Conservation (phyloP, 2,797 vertebrate species). For the Cynopterus sphinx region DNA sequence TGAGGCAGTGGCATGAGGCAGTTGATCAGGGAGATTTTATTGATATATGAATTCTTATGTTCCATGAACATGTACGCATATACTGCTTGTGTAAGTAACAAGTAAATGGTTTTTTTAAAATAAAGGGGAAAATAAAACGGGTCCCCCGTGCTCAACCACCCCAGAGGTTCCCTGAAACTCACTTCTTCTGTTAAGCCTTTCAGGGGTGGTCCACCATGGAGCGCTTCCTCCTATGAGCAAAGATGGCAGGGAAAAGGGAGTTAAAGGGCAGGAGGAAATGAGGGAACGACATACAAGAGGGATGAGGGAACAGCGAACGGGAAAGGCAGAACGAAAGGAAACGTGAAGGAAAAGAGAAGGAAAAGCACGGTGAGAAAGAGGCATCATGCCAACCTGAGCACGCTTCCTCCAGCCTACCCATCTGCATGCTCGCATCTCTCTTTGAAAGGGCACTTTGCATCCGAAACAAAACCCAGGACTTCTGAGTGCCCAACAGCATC, state of each 20-base stretch:
- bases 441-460: not conserved
- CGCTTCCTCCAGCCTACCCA: rapidly evolving
- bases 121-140: not conserved
- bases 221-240: not conserved
- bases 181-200: conserved; percentile 34
- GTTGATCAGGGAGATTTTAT: not conserved
- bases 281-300: not conserved
- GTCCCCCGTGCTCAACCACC: not conserved
- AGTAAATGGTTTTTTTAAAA: not conserved
- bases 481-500: not conserved
- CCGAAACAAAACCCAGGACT: not conserved
- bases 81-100: not conserved
- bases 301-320: not conserved
- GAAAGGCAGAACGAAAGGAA: not conserved
- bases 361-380: not conserved
- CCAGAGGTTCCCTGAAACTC: not conserved
- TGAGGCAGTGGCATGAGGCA: not conserved
- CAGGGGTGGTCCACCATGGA: conserved; percentile 36
- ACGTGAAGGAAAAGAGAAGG: not conserved
- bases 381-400: rapidly evolving
- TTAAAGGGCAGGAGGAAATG: not conserved
- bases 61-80: not conserved
- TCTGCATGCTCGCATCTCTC: rapidly evolving
- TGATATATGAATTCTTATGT: not conserved
- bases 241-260: not conserved